phyloP scores from a whole-genome alignment of 2,888 invertebrate species.

The Ormyrus rosae region DNA sequence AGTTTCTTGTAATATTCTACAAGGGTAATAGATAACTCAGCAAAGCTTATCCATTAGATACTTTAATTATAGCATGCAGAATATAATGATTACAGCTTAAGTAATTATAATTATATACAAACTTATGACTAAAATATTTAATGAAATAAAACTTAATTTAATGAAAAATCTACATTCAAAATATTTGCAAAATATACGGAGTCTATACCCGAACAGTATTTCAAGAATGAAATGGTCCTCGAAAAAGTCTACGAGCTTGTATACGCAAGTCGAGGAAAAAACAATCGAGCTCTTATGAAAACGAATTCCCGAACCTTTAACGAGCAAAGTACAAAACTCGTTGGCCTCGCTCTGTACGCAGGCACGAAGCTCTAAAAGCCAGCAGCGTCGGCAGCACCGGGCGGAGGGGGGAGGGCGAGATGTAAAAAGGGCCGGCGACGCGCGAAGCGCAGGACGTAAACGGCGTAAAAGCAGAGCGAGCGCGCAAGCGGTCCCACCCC shows the following conservation, averaged over 20 bases:
- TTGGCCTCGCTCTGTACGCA: slow-evolving; percentile 32
- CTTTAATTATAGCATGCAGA: too few species aligned
- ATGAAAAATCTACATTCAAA: too few species aligned
- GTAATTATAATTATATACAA: too few species aligned
- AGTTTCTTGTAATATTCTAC: too few species aligned
- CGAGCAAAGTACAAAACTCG: slow-evolving; percentile 51
- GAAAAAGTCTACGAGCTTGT: not conserved
- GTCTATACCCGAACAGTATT: too few species aligned
- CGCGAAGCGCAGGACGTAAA: slow-evolving; percentile 65
- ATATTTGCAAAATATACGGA: too few species aligned
- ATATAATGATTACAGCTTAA: too few species aligned
- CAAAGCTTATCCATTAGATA: too few species aligned
- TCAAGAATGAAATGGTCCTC: not conserved
- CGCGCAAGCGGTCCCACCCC: slow-evolving; percentile 62
- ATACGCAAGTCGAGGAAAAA: not conserved
- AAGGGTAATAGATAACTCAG: too few species aligned
- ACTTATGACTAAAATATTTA: too few species aligned
- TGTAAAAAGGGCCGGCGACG: slow-evolving; percentile 53
- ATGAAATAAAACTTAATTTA: too few species aligned
- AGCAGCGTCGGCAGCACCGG: not conserved
- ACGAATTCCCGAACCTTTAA: slow-evolving; percentile 51
- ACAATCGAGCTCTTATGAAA: slow-evolving; percentile 29
- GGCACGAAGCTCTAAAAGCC: slow-evolving; percentile 36
- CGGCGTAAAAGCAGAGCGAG: slow-evolving; percentile 69
- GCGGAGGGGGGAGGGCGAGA: not conserved